phyloP scores from a whole-genome alignment of 1,140 invertebrate genomes.

The Akabosia matsudoensis region DNA sequence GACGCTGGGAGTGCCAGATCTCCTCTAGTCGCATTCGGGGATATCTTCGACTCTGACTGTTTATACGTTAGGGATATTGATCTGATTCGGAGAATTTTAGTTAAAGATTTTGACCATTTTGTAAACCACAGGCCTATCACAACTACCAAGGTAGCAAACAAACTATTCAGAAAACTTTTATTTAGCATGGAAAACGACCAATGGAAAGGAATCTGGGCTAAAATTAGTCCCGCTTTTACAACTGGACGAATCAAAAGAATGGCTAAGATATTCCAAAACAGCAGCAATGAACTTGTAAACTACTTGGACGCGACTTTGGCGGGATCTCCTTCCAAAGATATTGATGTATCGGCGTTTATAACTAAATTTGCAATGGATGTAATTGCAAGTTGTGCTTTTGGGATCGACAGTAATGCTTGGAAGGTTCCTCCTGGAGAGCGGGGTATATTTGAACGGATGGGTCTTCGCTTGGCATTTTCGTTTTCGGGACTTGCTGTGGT shows the following conservation, averaged over 20 bases:
- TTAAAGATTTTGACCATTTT: slow-evolving; percentile 50
- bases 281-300: background rate
- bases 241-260: slow-evolving; percentile 52
- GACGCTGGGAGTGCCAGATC: background rate
- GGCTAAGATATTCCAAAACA: slow-evolving; percentile 25
- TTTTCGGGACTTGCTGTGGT: background rate
- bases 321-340: background rate
- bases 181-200: slow-evolving; percentile 37
- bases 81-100: slow-evolving; percentile 46
- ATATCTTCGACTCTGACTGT: background rate
- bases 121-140: slow-evolving; percentile 42
- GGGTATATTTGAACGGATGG: background rate
- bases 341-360: background rate
- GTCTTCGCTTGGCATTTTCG: background rate
- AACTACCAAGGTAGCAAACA: background rate
- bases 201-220: slow-evolving; percentile 46
- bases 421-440: background rate
- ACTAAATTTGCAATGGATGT: slow-evolving; percentile 33
- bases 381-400: slow-evolving; percentile 34
- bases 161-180: slow-evolving; percentile 50
- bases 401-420: background rate
- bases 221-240: slow-evolving; percentile 54
- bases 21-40: background rate
- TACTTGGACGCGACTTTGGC: background rate
- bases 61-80: slow-evolving; percentile 42